Base-by-base conservation (phyloP, 1,140 invertebrate species). In the Drosophila hydei region DNA sequence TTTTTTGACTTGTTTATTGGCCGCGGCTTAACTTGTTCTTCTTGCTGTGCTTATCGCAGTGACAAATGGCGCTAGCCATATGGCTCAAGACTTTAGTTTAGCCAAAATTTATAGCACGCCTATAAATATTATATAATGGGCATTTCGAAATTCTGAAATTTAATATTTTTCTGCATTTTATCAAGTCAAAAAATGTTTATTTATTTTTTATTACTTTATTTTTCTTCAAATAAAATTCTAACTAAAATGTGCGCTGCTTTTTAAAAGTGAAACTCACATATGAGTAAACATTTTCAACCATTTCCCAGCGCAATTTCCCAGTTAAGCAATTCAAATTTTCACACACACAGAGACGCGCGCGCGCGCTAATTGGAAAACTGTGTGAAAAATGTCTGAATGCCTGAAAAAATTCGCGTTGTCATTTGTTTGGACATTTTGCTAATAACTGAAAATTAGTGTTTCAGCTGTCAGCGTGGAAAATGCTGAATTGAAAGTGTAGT, bases 371-470 rank as follows among this genome's bases (percentile, higher is more conserved):
- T 3, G n/a, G 18, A 38, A 40, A 77, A 75, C 42, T 30, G 3
- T 11, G 19, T 18, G 43, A 54, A 54, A 33, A 43, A n/a, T 5
- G 50, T 38, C n/a, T n/a, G n/a, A n/a, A n/a, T 54, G 48, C 38
- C 48, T 59, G 16, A 67, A 30, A 64, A 72, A 76, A 80, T 71
- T 36, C 61, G 27, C 58, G 43, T 60, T 88, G 62, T 75, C 77
- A 85, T 75, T 81, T 88, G 77, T 81, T 85, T 75, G 78, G 83
- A 87, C 81, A 88, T 75, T 87, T 56, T 48, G 51, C 75, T 87
- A 88, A 87, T 87, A 81, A 83, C 77, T 75, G 71, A 75, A 88
- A 81, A 85, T 87, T 81, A 80, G 65, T 75, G 50, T 72, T 77
- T 72, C 42, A 40, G 55, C 64, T 76, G 80, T 62, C 76, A 73